Evolutionary conservation across 2,888 invertebrate genomes (phyloP), one percentile per base, ranked within the genome.

Genomic region (Nymphalis c-album): DNA sequence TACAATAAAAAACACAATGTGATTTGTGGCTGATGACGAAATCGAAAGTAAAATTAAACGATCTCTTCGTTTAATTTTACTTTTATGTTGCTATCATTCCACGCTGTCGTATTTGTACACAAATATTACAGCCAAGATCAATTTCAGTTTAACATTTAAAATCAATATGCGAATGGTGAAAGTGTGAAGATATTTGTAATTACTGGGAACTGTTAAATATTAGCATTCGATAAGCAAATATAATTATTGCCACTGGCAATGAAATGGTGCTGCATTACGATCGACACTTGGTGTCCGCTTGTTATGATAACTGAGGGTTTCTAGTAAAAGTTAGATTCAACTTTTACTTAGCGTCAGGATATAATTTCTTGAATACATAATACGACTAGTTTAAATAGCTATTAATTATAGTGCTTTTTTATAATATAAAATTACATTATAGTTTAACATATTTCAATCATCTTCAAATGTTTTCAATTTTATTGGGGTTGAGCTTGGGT

Each of bases 161-260:
- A 10, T 50, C 18, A 50, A 20, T 45, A 20, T 10, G 45, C 55
- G 35, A 20, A 0, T 35, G 7, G 51, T 58, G 64, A 64, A 53
- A 60, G 47, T 55, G 53, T 55, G 53, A 31, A 55, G 26, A 16
- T 64, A 64, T 65, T 60, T 60, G 60, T 60, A 53, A 35, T 18
- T 18, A 65, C 31, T 48, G 57, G 61, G n/a, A 20, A 62, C 40
- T 51, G 57, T 62, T 62, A 48, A 51, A 67, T 40, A 67, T 67
- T 62, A 40, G 18, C 58, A 67, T 67, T 62, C 58, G 67, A 67
- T 67, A 58, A 67, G 50, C 35, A 22, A 17, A 16, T 10, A 40
- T 62, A 62, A 62, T 67, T 62, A 67, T 58, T 62, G 13, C 51
- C 40, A 50, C 48, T 45, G 20, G 61, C 55, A 40, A 66, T 66